Percentiles rank a stretch among this genome's conserved stretches.
Evolutionary conservation across 2,888 invertebrate genomes (phyloP).

Genomic region (Acanthosepion esculentum): DNA sequence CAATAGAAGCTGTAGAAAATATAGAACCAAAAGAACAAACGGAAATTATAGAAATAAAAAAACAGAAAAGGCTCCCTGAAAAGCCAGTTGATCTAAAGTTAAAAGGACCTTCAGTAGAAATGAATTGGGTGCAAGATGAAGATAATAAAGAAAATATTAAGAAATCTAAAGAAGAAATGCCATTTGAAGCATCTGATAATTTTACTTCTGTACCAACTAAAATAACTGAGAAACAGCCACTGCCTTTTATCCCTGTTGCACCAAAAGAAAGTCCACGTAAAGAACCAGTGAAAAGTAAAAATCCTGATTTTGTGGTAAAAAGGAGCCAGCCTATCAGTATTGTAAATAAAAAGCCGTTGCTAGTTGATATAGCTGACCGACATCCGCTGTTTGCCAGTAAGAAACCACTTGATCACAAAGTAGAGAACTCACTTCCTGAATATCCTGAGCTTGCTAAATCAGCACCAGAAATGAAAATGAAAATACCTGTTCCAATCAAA

Average conservation of each 20-base stretch:
- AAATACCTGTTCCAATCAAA: not conserved
- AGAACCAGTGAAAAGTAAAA: slow-evolving; percentile 59
- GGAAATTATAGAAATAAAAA: slow-evolving; percentile 23
- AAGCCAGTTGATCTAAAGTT: not conserved
- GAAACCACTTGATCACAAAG: not conserved
- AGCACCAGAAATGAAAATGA: not conserved
- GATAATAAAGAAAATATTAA: not conserved
- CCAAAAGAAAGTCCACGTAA: not conserved
- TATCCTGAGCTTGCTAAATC: slow-evolving; percentile 35
- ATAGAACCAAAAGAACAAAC: not conserved
- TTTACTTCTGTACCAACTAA: not conserved
- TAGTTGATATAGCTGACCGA: slow-evolving; percentile 43
- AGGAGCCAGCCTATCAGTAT: slow-evolving; percentile 65
- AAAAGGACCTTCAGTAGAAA: slow-evolving; percentile 39
- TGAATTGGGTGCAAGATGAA: slow-evolving; percentile 23
- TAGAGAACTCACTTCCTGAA: not conserved
- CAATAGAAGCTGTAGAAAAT: not conserved
- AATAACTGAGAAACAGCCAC: not conserved
- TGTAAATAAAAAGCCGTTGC: slow-evolving; percentile 52
- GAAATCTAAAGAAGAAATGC: slow-evolving; percentile 48
- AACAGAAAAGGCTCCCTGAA: not conserved
- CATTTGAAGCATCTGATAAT: not conserved
- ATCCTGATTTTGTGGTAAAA: slow-evolving; percentile 65
- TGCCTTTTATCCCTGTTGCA: too few relatives aligned
- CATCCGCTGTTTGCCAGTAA: slow-evolving; percentile 39